These are phyloP conservation scores for Dreissena polymorpha DNA, from an alignment of 1,140 invertebrate genomes.

Conservation along the genomic window DNA sequence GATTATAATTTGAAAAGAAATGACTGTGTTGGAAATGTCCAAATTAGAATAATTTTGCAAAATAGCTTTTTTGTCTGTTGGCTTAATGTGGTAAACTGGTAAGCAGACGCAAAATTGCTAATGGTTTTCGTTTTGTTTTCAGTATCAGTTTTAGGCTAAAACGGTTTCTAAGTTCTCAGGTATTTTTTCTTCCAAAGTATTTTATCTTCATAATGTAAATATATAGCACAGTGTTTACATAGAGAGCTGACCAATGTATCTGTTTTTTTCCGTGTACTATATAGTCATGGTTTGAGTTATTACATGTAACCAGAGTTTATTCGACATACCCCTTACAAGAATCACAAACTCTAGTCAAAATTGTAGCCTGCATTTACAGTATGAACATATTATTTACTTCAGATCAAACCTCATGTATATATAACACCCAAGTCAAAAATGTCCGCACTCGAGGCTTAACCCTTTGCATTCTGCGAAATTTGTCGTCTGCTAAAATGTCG, in stretches of 20 bases:
- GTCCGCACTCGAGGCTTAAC: too few relatives aligned
- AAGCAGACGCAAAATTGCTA: not conserved
- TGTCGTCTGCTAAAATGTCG: too few relatives aligned
- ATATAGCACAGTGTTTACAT: conserved; percentile 52
- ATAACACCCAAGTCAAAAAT: too few relatives aligned
- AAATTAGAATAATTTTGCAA: too few relatives aligned
- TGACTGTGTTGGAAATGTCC: too few relatives aligned
- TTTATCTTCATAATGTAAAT: conserved; percentile 45
- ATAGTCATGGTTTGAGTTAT: conserved; percentile 52
- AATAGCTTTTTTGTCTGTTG: too few relatives aligned
- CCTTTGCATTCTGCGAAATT: too few relatives aligned
- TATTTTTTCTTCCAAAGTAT: conserved; percentile 24
- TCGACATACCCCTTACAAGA: not conserved
- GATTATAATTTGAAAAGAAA: too few relatives aligned
- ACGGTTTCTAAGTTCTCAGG: conserved; percentile 48
- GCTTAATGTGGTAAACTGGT: too few relatives aligned
- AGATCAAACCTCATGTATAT: too few relatives aligned
- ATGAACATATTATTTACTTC: too few relatives aligned
- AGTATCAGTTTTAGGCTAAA: conserved; percentile 38
- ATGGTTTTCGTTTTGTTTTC: conserved; percentile 25
- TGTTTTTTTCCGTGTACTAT: conserved; percentile 42
- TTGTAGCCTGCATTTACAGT: not conserved
- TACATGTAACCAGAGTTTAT: conserved; percentile 52
- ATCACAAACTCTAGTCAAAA: not conserved
- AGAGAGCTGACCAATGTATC: conserved; percentile 47